Conservation (phyloP, 2,888 invertebrate genomes). For the Netelia melanura region DNA sequence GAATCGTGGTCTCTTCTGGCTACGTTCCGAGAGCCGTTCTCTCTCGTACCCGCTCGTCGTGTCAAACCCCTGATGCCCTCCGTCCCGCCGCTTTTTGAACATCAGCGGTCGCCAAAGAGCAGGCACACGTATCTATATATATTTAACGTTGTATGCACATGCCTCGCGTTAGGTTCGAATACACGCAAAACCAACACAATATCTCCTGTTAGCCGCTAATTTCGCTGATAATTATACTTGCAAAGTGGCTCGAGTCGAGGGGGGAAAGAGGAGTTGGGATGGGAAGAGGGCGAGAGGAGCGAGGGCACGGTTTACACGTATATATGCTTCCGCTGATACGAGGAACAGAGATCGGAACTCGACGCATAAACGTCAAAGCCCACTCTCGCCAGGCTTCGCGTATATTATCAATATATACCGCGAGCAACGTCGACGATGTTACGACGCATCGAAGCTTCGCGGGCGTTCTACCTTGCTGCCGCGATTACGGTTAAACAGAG, state of each 20-base stretch:
- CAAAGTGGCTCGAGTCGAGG: slow-evolving; percentile 56
- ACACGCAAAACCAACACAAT: slow-evolving; percentile 35
- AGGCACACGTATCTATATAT: slow-evolving; percentile 8
- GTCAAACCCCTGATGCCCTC: neutral
- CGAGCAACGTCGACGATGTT: slow-evolving; percentile 28
- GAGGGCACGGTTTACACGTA: slow-evolving; percentile 23
- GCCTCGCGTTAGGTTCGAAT: slow-evolving; percentile 18
- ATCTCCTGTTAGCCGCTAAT: slow-evolving; percentile 66
- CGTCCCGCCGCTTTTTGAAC: neutral
- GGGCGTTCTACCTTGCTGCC: slow-evolving; percentile 8
- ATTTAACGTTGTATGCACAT: slow-evolving; percentile 9
- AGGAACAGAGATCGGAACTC: slow-evolving; percentile 34
- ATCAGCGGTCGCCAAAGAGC: slow-evolving; percentile 28
- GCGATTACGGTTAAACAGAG: slow-evolving; percentile 24
- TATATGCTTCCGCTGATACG: slow-evolving; percentile 33
- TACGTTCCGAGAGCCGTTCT: neutral
- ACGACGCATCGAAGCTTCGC: slow-evolving; percentile 16
- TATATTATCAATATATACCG: slow-evolving; percentile 33
- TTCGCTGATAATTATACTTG: slow-evolving; percentile 69
- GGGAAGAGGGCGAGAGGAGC: slow-evolving; percentile 2
- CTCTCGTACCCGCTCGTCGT: slow-evolving; percentile 18
- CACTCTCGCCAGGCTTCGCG: neutral
- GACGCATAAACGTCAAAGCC: slow-evolving; percentile 40
- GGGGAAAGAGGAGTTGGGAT: neutral
- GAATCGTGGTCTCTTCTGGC: neutral